These are phyloP conservation scores for Cephus pulcher DNA, from an alignment of 2,888 invertebrate species.

Conservation along the genomic window DNA sequence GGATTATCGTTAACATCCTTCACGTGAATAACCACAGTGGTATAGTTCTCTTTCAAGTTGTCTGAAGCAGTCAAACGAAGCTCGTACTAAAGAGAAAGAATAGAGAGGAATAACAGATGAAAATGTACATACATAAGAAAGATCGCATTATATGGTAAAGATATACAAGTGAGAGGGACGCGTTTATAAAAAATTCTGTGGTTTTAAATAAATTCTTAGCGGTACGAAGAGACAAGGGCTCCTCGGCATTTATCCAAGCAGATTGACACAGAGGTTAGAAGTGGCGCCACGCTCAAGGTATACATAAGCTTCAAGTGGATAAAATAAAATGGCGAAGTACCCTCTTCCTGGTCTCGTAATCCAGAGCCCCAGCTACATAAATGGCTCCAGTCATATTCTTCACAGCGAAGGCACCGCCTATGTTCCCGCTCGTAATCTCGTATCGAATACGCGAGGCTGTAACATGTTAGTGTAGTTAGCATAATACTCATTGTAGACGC, in stretches of 20 bases:
- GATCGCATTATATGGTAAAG: not conserved
- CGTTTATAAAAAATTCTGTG: not conserved
- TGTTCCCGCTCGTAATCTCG: conserved; percentile 99
- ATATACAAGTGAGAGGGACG: not conserved
- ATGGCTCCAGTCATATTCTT: conserved; percentile 99
- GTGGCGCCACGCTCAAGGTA: not conserved
- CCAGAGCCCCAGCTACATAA: conserved; percentile 96
- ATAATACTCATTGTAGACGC: conserved; percentile 7
- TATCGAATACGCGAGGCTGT: conserved; percentile 98
- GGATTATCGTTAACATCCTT: conserved; percentile 99
- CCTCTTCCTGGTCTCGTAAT: conserved; percentile 96
- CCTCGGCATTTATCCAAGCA: not conserved
- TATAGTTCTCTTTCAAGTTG: conserved; percentile 97
- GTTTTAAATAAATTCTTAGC: not conserved
- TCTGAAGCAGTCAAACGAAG: conserved; percentile 94
- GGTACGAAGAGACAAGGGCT: not conserved
- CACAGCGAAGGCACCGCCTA: conserved; percentile 97
- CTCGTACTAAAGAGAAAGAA: conserved; percentile 79
- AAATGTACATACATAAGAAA: conserved; percentile 9
- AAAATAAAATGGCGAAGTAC: conserved; percentile 72
- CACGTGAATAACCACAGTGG: conserved; percentile 95
- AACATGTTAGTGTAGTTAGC: conserved; percentile 44
- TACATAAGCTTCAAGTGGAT: not conserved
- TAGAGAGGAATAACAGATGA: not conserved
- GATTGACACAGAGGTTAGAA: not conserved